These are phyloP conservation scores for Pampusana beccarii DNA, from an alignment of 2,113 vertebrate genomes.

Conservation along the genomic window DNA sequence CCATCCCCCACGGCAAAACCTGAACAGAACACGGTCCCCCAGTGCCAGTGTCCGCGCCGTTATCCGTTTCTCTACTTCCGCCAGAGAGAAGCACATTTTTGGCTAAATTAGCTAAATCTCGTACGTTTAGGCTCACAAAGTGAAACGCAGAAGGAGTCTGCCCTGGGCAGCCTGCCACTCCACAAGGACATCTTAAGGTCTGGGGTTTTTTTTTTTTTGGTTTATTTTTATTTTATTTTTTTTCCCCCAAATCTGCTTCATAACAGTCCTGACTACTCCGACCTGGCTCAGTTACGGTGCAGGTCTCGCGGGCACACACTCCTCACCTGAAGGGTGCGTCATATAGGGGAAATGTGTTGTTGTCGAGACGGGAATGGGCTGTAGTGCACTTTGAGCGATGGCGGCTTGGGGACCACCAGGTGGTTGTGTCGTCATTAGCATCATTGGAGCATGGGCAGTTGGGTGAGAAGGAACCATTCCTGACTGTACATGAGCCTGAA, in stretches of 20 bases:
- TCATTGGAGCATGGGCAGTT: conserved; percentile 92
- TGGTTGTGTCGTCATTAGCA: conserved; percentile 98
- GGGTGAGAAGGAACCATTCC: conserved; percentile 95
- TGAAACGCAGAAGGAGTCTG: neutral
- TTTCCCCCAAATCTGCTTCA: neutral
- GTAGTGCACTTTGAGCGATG: conserved; percentile 92
- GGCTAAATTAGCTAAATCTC: neutral
- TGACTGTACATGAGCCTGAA: conserved; percentile 98
- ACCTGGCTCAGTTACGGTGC: conserved; percentile 66
- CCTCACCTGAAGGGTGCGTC: conserved; percentile 87
- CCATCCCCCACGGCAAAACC: conserved; percentile 49
- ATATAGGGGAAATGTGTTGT: conserved; percentile 88
- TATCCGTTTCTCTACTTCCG: neutral
- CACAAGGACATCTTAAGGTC: conserved; percentile 30
- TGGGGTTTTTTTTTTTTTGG: neutral
- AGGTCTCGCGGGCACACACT: conserved; percentile 80
- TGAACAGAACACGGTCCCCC: neutral
- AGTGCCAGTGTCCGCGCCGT: neutral
- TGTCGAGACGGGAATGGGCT: conserved; percentile 93
- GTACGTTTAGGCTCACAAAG: neutral
- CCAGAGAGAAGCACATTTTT: neutral
- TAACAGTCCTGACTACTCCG: neutral
- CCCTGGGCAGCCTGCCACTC: neutral
- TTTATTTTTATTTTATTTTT: too few relatives aligned
- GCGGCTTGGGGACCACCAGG: conserved; percentile 92